Percentiles rank a stretch among this genome's conserved stretches.
phyloP scores from a whole-genome alignment of 1,140 invertebrate genomes.

The Leptinotarsa lineolata region DNA sequence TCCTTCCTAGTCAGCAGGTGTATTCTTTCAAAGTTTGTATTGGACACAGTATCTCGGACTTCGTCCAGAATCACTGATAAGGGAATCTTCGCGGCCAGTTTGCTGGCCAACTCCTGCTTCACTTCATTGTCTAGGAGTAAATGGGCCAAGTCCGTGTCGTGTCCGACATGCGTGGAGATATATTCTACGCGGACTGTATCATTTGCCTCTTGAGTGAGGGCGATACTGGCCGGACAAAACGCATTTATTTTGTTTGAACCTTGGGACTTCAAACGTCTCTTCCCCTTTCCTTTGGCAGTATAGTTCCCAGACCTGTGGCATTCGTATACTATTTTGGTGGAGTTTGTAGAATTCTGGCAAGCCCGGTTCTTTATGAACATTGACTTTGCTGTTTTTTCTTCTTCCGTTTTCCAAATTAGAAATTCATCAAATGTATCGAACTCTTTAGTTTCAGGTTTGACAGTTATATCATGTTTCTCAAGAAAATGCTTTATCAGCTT shows the following conservation, averaged over 20 bases:
- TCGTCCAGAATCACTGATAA: constrained; percentile 37
- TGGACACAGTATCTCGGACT: constrained; percentile 20
- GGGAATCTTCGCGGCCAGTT: constrained; percentile 36
- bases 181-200: constrained; percentile 21
- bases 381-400: constrained; percentile 15
- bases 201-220: neutral
- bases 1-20: constrained; percentile 36
- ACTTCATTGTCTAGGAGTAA: constrained; percentile 31
- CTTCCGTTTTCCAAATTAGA: constrained; percentile 15
- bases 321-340: constrained; percentile 16
- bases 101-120: constrained; percentile 29
- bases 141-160: constrained; percentile 33
- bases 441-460: neutral
- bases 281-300: constrained; percentile 17
- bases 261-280: constrained; percentile 31
- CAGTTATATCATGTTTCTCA: constrained; percentile 15
- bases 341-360: neutral
- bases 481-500: constrained; percentile 22
- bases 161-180: constrained; percentile 35
- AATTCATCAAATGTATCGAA: constrained; percentile 15
- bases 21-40: constrained; percentile 24
- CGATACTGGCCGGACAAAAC: constrained; percentile 34
- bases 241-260: constrained; percentile 32
- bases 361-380: constrained; percentile 12
- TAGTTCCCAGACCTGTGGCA: constrained; percentile 34